A percentile compares a stretch with the other conserved stretches of the same genome.
Evolutionary conservation across 2,888 invertebrate species (phyloP).

Genomic region (Pristionchus fissidentatus): DNA sequence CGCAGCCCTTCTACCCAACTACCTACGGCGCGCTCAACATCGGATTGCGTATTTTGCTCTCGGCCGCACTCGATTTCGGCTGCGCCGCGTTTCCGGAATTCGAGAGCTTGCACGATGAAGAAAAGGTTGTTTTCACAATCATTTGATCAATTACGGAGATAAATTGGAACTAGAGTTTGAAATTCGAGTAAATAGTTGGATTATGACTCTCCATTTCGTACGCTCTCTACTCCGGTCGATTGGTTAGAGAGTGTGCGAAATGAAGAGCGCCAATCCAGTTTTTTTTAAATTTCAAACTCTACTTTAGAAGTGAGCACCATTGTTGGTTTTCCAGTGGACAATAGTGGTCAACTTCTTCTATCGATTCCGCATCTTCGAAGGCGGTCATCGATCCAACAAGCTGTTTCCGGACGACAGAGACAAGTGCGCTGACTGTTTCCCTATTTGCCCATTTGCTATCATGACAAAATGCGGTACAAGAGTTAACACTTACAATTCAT

Average conservation of each 20-base stretch:
- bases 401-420: not conserved
- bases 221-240: not conserved
- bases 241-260: not conserved
- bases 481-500: not conserved
- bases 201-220: too few species aligned
- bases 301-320: too few species aligned
- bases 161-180: too few species aligned
- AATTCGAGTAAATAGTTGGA: too few species aligned
- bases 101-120: not conserved
- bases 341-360: slow-evolving; percentile 1
- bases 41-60: not conserved
- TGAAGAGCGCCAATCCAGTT: too few species aligned
- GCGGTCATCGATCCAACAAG: not conserved
- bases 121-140: too few species aligned
- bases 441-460: too few species aligned
- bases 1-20: not conserved
- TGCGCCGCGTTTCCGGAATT: not conserved
- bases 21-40: not conserved
- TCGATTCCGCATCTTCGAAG: slow-evolving; percentile 2
- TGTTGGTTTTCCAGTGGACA: slow-evolving; percentile 29
- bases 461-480: too few species aligned
- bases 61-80: not conserved
- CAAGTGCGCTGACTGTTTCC: too few species aligned
- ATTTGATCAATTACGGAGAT: too few species aligned
- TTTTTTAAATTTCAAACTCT: too few species aligned